Evolutionary conservation across 1,140 invertebrate genomes (phyloP).

Genomic region (Chironomus tepperi): DNA sequence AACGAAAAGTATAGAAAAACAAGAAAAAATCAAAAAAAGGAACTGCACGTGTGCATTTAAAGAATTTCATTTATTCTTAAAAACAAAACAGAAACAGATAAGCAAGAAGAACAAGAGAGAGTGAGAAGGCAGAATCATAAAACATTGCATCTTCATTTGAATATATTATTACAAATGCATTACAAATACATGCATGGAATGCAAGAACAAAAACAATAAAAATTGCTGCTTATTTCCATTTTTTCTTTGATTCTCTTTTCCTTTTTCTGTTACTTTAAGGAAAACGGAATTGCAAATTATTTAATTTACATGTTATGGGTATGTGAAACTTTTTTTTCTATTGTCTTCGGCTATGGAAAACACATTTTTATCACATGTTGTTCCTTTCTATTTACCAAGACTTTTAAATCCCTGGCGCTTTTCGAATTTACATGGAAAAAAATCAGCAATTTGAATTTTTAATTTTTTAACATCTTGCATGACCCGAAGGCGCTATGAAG

Average conservation of each 20-base stretch:
- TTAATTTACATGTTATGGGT: no score
- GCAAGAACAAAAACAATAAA: not conserved
- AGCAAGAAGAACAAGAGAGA: not conserved
- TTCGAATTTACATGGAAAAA: not conserved
- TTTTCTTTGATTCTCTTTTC: not conserved
- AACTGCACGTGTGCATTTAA: conserved; percentile 12
- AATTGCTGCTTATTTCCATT: not conserved
- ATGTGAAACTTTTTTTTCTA: no score
- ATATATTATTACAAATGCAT: not conserved
- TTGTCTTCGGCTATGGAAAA: no score
- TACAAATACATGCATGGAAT: not conserved
- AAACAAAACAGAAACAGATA: not conserved
- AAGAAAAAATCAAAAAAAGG: not conserved
- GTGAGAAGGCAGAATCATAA: no score
- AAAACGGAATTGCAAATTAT: conserved; percentile 4
- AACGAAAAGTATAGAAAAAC: not conserved
- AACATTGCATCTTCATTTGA: conserved; percentile 2
- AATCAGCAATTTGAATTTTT: not conserved
- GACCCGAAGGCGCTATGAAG: not conserved
- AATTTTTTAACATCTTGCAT: not conserved
- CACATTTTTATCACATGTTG: no score
- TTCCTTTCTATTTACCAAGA: not conserved
- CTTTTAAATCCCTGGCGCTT: not conserved
- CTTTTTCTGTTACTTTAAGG: not conserved
- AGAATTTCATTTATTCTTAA: not conserved